Base-by-base conservation (phyloP, 2,113 vertebrate genomes). In the Argyrosomus japonicus region DNA sequence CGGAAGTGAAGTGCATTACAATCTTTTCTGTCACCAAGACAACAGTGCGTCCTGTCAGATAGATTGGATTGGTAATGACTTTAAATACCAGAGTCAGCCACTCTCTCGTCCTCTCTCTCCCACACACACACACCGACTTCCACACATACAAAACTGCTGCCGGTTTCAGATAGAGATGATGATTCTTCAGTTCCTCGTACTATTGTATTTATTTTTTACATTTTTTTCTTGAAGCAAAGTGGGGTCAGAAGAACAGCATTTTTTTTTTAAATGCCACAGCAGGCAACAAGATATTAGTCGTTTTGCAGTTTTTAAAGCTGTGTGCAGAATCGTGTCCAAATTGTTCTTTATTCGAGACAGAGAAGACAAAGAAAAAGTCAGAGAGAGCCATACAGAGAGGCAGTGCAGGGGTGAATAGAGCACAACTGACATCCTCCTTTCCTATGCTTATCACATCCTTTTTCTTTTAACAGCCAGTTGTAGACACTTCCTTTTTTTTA, bases 381-480 rank as follows among this genome's bases (percentile, higher is more conserved):
- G 23, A 85, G 56, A 79, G 64, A 78, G 58, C 36, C 54, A 32
- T 48, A 73, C 77, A 71, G 64, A 71, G 81, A 83, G 57, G 47
- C 40, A 40, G 85, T 32, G 50, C 70, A 50, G 71, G 85, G 87
- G 83, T 89, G 89, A 91, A 85, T 19, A 73, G 87, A 87, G 77
- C 64, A 70, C 85, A 75, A 56, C 79, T 89, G 88, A 87, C 89
- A 82, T 89, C 79, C 87, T 89, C 83, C 77, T 85, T 75, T 84
- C 79, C 82, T 45, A 81, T 87, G 81, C 80, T 88, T 85, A 86
- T 91, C 91, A 87, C 85, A 88, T 87, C 88, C 54, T 81, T 87
- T 88, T 83, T 82, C 82, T 86, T 90, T 89, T 81, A 90, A 89
- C 84, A 92, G 89, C 82, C 90, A 86, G 91, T 93, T 92, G 89